phyloP scores from a whole-genome alignment of 2,113 vertebrate species.

The Ctenomys sociabilis region DNA sequence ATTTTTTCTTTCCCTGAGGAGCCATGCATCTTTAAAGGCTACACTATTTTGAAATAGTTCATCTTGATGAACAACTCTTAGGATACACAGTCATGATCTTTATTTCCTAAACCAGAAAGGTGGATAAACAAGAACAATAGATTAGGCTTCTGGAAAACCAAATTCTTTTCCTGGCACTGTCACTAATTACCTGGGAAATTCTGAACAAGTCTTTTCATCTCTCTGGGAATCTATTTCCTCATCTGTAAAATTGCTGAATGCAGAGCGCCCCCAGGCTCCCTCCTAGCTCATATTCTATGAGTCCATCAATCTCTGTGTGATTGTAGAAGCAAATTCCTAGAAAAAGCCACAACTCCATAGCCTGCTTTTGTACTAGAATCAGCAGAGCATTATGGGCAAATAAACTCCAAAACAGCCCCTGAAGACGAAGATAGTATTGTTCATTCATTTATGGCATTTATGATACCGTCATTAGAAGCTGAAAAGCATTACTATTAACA shows the following conservation, averaged over 20 bases:
- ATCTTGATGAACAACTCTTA: slow-evolving; percentile 46
- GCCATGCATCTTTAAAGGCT: background rate
- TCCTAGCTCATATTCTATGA: slow-evolving; percentile 58
- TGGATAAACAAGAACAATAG: slow-evolving; percentile 46
- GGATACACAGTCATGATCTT: slow-evolving; percentile 19
- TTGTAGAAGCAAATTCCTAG: slow-evolving; percentile 59
- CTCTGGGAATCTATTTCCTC: slow-evolving; percentile 64
- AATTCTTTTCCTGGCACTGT: slow-evolving; percentile 12
- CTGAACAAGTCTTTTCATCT: slow-evolving; percentile 67
- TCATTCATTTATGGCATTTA: background rate
- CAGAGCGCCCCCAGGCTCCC: slow-evolving; percentile 45
- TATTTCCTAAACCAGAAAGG: slow-evolving; percentile 57
- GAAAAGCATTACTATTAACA: background rate
- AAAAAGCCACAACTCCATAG: slow-evolving; percentile 16
- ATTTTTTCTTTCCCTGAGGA: background rate
- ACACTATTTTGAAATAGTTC: slow-evolving; percentile 16
- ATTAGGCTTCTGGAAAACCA: slow-evolving; percentile 30
- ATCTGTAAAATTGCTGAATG: slow-evolving; percentile 68
- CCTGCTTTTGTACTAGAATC: slow-evolving; percentile 41
- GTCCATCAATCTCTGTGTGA: slow-evolving; percentile 48
- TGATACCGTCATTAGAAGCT: background rate
- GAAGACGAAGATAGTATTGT: background rate
- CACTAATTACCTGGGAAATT: slow-evolving; percentile 65
- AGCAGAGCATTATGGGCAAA: background rate
- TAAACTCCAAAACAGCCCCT: background rate